Conservation (phyloP, 1,140 invertebrate species). For the Drosophila tropicalis region DNA sequence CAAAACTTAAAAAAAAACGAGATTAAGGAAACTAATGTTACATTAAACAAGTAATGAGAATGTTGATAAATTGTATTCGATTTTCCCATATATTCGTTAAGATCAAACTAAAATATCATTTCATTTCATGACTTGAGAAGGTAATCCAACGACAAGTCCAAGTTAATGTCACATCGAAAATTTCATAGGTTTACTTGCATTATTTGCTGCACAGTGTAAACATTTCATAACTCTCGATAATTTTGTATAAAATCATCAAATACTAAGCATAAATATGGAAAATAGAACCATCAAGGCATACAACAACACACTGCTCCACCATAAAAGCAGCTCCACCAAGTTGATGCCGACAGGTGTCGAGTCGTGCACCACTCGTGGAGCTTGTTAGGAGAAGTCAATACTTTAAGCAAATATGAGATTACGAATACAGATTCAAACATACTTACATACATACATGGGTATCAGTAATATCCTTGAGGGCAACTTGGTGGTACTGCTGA, state of each 20-base stretch:
- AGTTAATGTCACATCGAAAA: too few relatives aligned
- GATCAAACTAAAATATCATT: too few relatives aligned
- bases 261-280: constrained; percentile 46
- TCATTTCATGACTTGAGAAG: too few relatives aligned
- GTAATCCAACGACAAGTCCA: too few relatives aligned
- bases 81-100: too few relatives aligned
- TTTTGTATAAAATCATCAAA: constrained; percentile 32
- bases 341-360: constrained; percentile 13
- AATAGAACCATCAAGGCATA: constrained; percentile 27
- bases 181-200: background rate
- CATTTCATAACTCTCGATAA: constrained; percentile 29
- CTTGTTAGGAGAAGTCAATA: constrained; percentile 22
- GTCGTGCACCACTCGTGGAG: background rate
- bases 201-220: constrained; percentile 24
- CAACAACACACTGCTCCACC: constrained; percentile 30
- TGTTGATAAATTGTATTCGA: too few relatives aligned
- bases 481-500: constrained; percentile 22
- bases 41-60: too few relatives aligned
- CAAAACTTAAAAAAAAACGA: too few relatives aligned
- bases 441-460: background rate
- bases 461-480: constrained; percentile 19
- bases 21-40: too few relatives aligned
- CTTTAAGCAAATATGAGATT: constrained; percentile 19
- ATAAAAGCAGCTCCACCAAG: constrained; percentile 18
- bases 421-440: constrained; percentile 10